Evolutionary conservation across 2,113 vertebrate species (phyloP), one percentile per base, ranked within the genome.

Genomic region (Deroptyus accipitrinus): DNA sequence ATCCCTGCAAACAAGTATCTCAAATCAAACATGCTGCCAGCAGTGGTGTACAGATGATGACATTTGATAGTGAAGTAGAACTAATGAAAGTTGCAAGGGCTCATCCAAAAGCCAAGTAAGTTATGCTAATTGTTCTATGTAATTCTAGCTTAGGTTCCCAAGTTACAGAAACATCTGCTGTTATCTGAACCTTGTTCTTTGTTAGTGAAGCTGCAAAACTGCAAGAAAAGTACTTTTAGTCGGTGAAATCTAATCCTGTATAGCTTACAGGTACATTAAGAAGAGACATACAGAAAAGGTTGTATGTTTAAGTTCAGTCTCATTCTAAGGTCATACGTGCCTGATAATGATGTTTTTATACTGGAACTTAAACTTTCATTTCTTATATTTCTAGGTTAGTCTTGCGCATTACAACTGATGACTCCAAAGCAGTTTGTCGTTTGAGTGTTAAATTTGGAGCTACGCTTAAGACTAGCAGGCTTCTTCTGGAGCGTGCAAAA

Each of bases 361-460:
- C 27, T 61, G 52, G 61, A 82, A 70, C 20, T 59, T 35, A 55
- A 62, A 20, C 61, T 19, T 9, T 72, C 5, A 1, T 11, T 59
- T 73, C 67, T 62, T 6, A 5, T 5, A 0, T 92, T 79, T 44
- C 30, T 94, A 99, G 99, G 91, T 97, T 99, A 95, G 99, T 99
- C 83, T 95, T 99, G 94, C 98, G 99, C 48, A 99, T 99, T 42
- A 99, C 99, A 78, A 99, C 99, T 1, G 99, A 99, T 86, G 99
- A 99, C 91, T 99, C 99, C 11, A 99, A 99, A 97, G 98, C 99
- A 4, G 96, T 99, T 81, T 99, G 99, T 95, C 99, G 99, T 6
- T 97, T 99, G 73, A 99, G 99, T 86, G 99, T 99, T 44, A 99
- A 99, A 97, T 99, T 99, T 94, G 99, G 99, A 51, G 99, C 99